Evolutionary conservation across 2,888 invertebrate genomes (phyloP).

Genomic region (Smittia sp.): DNA sequence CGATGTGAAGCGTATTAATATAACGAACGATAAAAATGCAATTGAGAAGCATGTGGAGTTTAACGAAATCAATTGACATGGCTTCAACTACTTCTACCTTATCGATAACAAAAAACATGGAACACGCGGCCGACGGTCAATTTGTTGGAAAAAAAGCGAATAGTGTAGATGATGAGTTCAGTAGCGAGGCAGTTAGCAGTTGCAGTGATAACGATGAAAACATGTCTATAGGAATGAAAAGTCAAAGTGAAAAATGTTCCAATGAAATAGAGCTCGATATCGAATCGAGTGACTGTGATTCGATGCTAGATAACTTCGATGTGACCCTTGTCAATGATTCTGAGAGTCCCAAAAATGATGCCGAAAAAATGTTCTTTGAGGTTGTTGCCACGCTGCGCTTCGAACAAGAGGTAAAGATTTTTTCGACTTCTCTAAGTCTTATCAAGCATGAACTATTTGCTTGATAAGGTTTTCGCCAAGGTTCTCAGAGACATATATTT

Average conservation of each 20-base stretch:
- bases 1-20: conserved; percentile 27
- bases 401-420: conserved; percentile 53
- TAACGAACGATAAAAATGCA: conserved; percentile 30
- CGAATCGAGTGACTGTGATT: conserved; percentile 46
- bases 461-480: too few species aligned
- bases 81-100: conserved; percentile 11
- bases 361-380: conserved; percentile 54
- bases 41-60: conserved; percentile 29
- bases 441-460: too few species aligned
- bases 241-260: background rate
- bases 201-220: conserved; percentile 41
- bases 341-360: conserved; percentile 52
- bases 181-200: conserved; percentile 40
- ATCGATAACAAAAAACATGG: conserved; percentile 17
- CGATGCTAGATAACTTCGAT: conserved; percentile 49
- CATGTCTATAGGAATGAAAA: conserved; percentile 10
- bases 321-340: conserved; percentile 53
- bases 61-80: conserved; percentile 40
- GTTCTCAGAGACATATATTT: too few species aligned
- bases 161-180: conserved; percentile 37
- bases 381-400: conserved; percentile 53
- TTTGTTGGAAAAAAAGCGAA: conserved; percentile 37
- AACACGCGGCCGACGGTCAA: conserved; percentile 13
- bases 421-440: too few species aligned
- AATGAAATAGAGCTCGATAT: background rate